Conservation (phyloP, 2,797 vertebrate species). For the Alcedo atthis region DNA sequence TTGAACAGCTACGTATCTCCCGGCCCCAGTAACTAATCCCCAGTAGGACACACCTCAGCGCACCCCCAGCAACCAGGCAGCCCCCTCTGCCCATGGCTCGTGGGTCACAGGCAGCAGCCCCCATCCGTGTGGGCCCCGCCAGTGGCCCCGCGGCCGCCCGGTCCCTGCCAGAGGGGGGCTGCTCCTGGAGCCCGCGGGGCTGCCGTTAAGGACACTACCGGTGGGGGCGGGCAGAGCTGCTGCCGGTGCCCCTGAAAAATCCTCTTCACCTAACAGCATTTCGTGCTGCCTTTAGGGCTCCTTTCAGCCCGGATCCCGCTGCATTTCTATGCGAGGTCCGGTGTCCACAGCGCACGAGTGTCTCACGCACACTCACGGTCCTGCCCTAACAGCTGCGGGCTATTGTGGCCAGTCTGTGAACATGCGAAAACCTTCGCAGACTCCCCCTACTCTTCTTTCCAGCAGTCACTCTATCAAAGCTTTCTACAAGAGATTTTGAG, state of each 20-base stretch:
- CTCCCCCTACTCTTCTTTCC: background rate
- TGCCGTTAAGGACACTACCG: background rate
- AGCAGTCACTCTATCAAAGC: background rate
- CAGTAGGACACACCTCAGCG: fast-evolving
- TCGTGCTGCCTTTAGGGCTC: background rate
- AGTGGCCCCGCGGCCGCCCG: fast-evolving
- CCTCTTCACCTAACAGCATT: fast-evolving
- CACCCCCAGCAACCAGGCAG: fast-evolving
- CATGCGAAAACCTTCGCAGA: fast-evolving
- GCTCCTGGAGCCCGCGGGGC: background rate
- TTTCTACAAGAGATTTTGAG: background rate
- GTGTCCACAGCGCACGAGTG: fast-evolving
- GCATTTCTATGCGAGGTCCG: background rate
- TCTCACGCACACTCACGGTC: fast-evolving
- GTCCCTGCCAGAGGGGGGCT: too few species aligned
- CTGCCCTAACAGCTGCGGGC: too few species aligned
- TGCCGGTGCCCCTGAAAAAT: fast-evolving
- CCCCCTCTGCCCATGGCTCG: fast-evolving
- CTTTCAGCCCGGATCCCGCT: fast-evolving
- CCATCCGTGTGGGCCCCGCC: too few species aligned
- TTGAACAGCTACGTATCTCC: fast-evolving
- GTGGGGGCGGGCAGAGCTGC: too few species aligned
- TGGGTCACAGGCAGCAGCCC: background rate
- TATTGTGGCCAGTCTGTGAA: fast-evolving
- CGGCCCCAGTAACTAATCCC: background rate